These are phyloP conservation scores for Caenorhabditis latens DNA, from an alignment of 1,140 invertebrate species.

Conservation along the genomic window DNA sequence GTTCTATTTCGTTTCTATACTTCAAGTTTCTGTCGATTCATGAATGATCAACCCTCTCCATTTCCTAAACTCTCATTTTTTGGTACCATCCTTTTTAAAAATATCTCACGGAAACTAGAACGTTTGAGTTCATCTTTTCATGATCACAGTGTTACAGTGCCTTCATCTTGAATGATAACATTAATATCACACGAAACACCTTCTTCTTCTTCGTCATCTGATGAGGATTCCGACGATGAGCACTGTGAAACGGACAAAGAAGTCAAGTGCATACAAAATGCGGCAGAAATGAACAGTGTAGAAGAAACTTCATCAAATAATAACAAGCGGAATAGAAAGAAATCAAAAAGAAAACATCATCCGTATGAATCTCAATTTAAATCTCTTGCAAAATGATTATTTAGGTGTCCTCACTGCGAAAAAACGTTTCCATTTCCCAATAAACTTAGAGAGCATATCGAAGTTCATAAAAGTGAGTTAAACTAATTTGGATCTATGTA, in stretches of 20 bases:
- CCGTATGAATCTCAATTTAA: not conserved
- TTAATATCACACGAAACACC: not conserved
- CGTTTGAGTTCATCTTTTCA: no score
- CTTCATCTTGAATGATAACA: not conserved
- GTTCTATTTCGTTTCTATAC: not conserved
- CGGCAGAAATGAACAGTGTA: not conserved
- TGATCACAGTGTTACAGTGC: no score
- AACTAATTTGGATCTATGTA: not conserved
- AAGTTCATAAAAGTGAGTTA: not conserved
- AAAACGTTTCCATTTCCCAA: conserved; percentile 42
- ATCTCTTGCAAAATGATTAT: not conserved
- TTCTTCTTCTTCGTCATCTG: conserved; percentile 4
- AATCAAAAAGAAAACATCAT: not conserved
- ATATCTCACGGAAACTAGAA: no score
- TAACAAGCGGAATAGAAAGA: not conserved
- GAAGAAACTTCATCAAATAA: no score
- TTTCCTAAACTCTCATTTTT: no score
- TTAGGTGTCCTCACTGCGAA: conserved; percentile 48
- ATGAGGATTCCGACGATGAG: conserved; percentile 38
- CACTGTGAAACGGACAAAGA: not conserved
- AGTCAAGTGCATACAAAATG: not conserved
- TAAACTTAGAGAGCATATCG: conserved; percentile 39
- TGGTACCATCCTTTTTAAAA: no score
- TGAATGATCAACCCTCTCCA: no score
- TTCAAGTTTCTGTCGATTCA: no score